Percentiles rank a stretch among this genome's conserved stretches.
Evolutionary conservation across 2,888 invertebrate species (phyloP).

Genomic region (Drosophila silvestris): DNA sequence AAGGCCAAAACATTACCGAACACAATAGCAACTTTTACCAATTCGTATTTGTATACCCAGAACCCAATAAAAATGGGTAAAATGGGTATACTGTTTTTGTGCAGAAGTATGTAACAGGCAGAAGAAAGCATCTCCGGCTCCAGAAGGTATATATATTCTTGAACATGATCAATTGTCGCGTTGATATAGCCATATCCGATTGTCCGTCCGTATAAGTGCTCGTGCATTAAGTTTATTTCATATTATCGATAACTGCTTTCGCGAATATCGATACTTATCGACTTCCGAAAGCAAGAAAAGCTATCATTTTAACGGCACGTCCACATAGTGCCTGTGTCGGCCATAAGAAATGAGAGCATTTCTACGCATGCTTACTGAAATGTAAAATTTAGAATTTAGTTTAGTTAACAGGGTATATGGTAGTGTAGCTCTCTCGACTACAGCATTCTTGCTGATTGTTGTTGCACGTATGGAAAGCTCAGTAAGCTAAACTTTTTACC

Average conservation of each 20-base stretch:
- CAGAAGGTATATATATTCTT: not conserved
- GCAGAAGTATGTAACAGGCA: not conserved
- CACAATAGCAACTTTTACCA: not conserved
- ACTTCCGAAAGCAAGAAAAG: not conserved
- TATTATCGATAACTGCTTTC: not conserved
- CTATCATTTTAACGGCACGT: not conserved
- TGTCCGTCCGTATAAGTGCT: not conserved
- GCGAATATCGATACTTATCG: not conserved
- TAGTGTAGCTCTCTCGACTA: not conserved
- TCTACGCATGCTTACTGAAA: not conserved
- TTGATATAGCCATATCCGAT: not conserved
- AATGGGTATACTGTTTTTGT: not conserved
- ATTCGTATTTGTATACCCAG: not conserved
- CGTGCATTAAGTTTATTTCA: not conserved
- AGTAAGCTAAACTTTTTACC: not conserved
- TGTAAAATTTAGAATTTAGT: not conserved
- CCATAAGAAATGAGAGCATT: not conserved
- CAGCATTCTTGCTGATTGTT: not conserved
- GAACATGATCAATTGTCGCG: not conserved
- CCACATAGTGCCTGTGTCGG: no score
- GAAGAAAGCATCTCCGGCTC: not conserved
- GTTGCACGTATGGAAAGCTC: not conserved
- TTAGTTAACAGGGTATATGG: not conserved
- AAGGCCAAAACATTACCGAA: not conserved
- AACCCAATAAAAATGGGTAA: not conserved